phyloP scores from a whole-genome alignment of 2,113 vertebrate species.

The Haplochromis burtoni region DNA sequence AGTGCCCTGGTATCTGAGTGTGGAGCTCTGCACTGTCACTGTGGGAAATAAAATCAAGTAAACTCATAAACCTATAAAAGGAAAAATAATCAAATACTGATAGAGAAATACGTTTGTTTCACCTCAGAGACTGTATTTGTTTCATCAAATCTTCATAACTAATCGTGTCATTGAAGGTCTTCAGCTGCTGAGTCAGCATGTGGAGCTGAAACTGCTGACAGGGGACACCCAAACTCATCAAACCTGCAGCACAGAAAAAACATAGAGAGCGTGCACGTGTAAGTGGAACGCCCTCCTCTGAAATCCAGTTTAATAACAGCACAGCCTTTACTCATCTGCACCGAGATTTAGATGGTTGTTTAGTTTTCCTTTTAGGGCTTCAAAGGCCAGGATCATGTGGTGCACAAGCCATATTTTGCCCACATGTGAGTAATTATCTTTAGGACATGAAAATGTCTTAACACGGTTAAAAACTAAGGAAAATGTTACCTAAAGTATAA shows the following conservation, averaged over 20 bases:
- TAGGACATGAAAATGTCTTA: background rate
- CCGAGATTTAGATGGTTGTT: background rate
- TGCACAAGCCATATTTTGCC: background rate
- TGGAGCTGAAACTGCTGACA: slow-evolving; percentile 13
- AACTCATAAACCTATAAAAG: background rate
- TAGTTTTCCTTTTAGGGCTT: background rate
- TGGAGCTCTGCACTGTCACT: background rate
- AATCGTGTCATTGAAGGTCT: background rate
- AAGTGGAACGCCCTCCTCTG: background rate
- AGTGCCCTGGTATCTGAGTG: background rate
- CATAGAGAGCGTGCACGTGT: background rate
- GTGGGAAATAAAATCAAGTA: background rate
- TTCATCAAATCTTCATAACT: background rate
- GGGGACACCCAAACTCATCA: slow-evolving; percentile 5
- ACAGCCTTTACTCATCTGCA: background rate
- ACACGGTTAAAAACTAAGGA: fast-evolving
- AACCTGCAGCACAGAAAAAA: background rate
- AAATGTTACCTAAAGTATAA: background rate
- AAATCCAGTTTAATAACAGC: background rate
- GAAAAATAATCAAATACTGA: background rate
- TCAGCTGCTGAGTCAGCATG: background rate
- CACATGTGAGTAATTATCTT: fast-evolving
- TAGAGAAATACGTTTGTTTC: background rate
- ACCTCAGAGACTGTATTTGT: background rate
- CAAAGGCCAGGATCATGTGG: fast-evolving